These are phyloP conservation scores for Cryptocephalus primarius DNA, from an alignment of 2,888 invertebrate genomes.

Conservation along the genomic window DNA sequence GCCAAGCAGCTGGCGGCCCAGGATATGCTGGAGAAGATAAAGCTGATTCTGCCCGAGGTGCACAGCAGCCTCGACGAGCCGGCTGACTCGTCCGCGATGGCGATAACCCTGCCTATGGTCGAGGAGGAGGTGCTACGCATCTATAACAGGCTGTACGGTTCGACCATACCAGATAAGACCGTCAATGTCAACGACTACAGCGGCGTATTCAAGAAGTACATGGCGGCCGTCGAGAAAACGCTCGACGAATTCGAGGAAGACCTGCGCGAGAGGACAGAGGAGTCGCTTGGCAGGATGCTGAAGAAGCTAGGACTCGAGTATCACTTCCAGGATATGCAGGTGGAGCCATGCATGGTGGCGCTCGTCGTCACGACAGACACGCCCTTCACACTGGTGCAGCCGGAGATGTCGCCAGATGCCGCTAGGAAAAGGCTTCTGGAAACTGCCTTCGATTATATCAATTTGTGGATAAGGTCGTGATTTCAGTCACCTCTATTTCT, in stretches of 20 bases:
- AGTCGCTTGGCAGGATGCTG: slow-evolving; percentile 17
- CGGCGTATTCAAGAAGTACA: slow-evolving; percentile 6
- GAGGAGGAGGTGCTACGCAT: too few relatives aligned
- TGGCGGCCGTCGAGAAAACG: slow-evolving; percentile 17
- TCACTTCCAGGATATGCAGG: slow-evolving; percentile 16
- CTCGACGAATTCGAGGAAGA: slow-evolving; percentile 20
- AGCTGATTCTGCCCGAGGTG: too few relatives aligned
- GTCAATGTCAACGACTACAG: too few relatives aligned
- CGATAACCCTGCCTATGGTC: too few relatives aligned
- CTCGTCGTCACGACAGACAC: slow-evolving; percentile 22
- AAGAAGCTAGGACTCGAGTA: slow-evolving; percentile 19
- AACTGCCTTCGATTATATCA: slow-evolving; percentile 14
- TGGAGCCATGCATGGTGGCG: slow-evolving; percentile 14
- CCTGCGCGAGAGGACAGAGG: slow-evolving; percentile 16
- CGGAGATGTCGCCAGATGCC: slow-evolving; percentile 8
- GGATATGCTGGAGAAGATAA: slow-evolving; percentile 30
- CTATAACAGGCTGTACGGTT: too few relatives aligned
- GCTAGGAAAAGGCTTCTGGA: slow-evolving; percentile 12
- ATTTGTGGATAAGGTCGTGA: slow-evolving; percentile 11
- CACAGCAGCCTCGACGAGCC: too few relatives aligned
- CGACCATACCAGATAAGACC: too few relatives aligned
- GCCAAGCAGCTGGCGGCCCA: slow-evolving; percentile 53
- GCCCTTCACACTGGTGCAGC: slow-evolving; percentile 18
- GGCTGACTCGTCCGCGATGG: too few relatives aligned
- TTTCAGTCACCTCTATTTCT: too few relatives aligned